phyloP scores from a whole-genome alignment of 1,140 invertebrate species.

The Chironomus striatipennis region DNA sequence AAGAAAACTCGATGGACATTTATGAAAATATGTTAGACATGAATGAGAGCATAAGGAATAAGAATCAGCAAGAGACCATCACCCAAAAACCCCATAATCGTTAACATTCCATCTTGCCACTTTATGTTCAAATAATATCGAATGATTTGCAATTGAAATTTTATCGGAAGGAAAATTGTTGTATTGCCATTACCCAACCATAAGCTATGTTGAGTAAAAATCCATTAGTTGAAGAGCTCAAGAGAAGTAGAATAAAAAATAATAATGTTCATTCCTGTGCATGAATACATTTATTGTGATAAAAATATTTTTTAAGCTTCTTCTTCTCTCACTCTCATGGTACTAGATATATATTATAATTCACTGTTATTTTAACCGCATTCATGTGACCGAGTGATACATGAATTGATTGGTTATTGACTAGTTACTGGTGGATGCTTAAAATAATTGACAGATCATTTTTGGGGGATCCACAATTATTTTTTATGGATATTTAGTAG shows the following conservation, averaged over 20 bases:
- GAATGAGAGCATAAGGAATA: no score
- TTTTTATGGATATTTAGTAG: no score
- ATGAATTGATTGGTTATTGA: no score
- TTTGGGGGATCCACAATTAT: no score
- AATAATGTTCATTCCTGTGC: neutral
- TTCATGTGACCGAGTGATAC: neutral
- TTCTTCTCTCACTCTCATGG: neutral
- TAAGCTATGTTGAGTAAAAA: neutral
- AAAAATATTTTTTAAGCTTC: neutral
- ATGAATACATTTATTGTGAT: neutral
- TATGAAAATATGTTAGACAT: neutral
- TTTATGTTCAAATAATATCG: neutral
- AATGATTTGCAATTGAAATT: constrained; percentile 14
- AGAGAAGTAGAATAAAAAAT: neutral
- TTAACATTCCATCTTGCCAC: constrained; percentile 1
- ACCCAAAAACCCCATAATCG: neutral
- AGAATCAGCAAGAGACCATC: neutral
- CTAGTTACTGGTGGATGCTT: no score
- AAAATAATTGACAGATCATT: no score
- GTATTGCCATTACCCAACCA: neutral
- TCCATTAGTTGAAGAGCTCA: neutral
- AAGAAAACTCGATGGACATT: neutral
- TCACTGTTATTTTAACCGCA: neutral
- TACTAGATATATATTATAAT: neutral
- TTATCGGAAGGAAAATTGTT: constrained; percentile 13